Conservation (phyloP, 2,113 vertebrate genomes). For the Mystacornis crossleyi region DNA sequence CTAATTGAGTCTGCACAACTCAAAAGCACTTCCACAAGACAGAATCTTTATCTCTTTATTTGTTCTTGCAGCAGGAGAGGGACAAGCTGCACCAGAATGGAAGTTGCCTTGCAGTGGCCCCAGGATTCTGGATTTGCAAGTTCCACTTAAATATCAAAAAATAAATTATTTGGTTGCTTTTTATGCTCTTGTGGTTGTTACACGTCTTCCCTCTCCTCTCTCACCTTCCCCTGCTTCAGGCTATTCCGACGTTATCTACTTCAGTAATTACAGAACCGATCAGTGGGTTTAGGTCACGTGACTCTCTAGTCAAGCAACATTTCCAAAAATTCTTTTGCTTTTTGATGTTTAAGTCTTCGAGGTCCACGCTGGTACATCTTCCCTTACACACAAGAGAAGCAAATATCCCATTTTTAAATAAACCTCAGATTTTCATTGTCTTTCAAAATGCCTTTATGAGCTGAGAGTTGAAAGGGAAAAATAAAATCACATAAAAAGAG, state of each 20-base stretch:
- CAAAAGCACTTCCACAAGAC: background rate
- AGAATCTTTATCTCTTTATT: background rate
- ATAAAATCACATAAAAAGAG: rapidly evolving
- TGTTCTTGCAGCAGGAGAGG: background rate
- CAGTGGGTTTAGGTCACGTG: background rate
- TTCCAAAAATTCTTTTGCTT: background rate
- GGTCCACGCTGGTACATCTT: background rate
- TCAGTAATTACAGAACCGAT: background rate
- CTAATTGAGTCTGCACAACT: background rate
- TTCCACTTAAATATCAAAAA: background rate
- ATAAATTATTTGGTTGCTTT: background rate
- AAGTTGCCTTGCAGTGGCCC: background rate
- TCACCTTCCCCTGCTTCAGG: background rate
- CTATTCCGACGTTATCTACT: background rate
- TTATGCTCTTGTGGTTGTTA: background rate
- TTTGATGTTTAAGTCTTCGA: background rate
- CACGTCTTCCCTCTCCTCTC: background rate
- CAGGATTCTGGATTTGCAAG: background rate
- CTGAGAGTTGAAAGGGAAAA: background rate
- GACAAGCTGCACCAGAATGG: background rate
- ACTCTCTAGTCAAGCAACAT: background rate
- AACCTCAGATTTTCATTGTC: background rate
- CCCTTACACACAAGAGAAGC: background rate
- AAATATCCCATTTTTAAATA: background rate
- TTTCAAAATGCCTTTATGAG: background rate